phyloP scores from a whole-genome alignment of 2,797 vertebrate species.

The Acipenser oxyrinchus region DNA sequence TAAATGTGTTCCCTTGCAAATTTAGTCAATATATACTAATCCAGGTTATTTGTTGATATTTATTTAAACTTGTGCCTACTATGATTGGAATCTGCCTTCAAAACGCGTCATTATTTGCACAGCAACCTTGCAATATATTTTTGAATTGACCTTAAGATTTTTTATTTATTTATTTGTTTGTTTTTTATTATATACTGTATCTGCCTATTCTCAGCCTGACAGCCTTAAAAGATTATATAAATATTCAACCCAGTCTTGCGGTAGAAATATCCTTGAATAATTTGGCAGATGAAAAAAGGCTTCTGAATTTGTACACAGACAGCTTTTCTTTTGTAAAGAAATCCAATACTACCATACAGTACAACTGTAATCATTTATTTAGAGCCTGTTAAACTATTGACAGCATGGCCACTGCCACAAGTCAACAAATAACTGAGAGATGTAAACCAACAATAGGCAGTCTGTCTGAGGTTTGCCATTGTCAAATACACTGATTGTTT shows the following conservation, averaged over 20 bases:
- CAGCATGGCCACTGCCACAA: constrained; percentile 65
- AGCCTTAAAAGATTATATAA: neutral
- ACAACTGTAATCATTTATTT: constrained; percentile 82
- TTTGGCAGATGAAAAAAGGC: constrained; percentile 76
- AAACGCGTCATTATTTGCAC: too few relatives aligned
- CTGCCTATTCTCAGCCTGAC: neutral
- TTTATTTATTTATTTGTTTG: too few relatives aligned
- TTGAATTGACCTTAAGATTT: too few relatives aligned
- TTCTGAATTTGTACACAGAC: constrained; percentile 74
- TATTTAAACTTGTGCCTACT: too few relatives aligned
- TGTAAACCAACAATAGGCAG: constrained; percentile 76
- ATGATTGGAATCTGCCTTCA: too few relatives aligned
- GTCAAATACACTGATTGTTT: constrained; percentile 80
- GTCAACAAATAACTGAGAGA: constrained; percentile 72
- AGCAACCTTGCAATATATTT: too few relatives aligned
- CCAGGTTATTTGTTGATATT: constrained; percentile 8
- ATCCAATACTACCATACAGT: constrained; percentile 67
- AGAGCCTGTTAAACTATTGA: constrained; percentile 75
- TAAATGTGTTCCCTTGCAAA: constrained; percentile 64
- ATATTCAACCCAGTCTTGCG: neutral
- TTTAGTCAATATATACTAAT: constrained; percentile 69
- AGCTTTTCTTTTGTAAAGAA: constrained; percentile 73
- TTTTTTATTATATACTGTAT: neutral
- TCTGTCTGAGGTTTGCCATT: constrained; percentile 74
- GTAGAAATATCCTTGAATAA: constrained; percentile 73